These are phyloP conservation scores for Heliothis virescens DNA, from an alignment of 1,140 invertebrate genomes.

Conservation along the genomic window DNA sequence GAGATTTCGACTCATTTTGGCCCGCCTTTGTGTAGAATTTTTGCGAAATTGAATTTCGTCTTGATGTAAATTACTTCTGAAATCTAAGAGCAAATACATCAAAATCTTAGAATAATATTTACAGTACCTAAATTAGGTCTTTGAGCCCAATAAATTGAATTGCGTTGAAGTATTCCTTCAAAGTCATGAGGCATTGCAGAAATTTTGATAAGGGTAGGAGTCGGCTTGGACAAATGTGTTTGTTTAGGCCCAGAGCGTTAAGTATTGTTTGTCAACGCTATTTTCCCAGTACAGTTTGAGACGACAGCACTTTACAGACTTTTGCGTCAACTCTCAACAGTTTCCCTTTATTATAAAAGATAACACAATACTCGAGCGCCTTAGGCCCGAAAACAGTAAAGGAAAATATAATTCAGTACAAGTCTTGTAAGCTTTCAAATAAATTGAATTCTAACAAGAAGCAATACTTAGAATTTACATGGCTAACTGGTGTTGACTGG, in stretches of 20 bases:
- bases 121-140: slow-evolving; percentile 16
- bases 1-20: neutral
- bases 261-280: slow-evolving; percentile 46
- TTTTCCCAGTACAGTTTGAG: slow-evolving; percentile 25
- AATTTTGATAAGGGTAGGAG: slow-evolving; percentile 41
- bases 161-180: slow-evolving; percentile 14
- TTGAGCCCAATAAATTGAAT: slow-evolving; percentile 29
- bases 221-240: slow-evolving; percentile 48
- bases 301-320: slow-evolving; percentile 42
- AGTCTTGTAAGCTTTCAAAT: neutral
- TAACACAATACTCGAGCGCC: slow-evolving; percentile 9
- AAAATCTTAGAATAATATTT: neutral
- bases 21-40: neutral
- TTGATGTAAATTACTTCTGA: neutral
- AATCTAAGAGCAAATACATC: neutral
- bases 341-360: slow-evolving; percentile 20
- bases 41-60: neutral
- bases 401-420: too few relatives aligned
- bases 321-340: slow-evolving; percentile 7
- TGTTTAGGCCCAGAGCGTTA: slow-evolving; percentile 45
- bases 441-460: neutral
- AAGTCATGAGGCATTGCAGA: slow-evolving; percentile 13
- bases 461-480: neutral
- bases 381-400: too few relatives aligned
- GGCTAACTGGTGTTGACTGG: neutral